Evolutionary conservation across 2,113 vertebrate genomes (phyloP), one percentile per base, ranked within the genome.

Genomic region (Aphyosemion australe): DNA sequence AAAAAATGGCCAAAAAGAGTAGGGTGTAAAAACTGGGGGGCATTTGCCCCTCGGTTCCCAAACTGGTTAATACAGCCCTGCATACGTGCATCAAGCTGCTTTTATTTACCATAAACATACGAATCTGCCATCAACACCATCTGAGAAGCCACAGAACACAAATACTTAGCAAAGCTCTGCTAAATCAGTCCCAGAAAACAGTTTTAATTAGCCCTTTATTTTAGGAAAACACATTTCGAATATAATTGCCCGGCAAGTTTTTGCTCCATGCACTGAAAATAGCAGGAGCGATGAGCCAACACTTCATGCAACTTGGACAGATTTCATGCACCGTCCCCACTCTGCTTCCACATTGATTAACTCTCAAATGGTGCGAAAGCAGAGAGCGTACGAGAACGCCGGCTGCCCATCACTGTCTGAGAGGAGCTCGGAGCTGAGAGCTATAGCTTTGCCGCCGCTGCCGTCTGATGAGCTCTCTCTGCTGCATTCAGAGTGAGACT

Each of bases 51-150:
- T 0, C 13, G 20, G 54, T 48, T 15, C 12, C n/a, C 15, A n/a
- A 46, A 10, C 9, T 45, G 32, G 9, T 54, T 46, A 16, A 47
- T 20, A 3, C 9, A 8, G 56, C 65, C 72, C 34, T 65, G 15
- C 50, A 31, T 45, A 13, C 55, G 60, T 66, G 50, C 20, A 19
- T 68, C 79, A 72, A 65, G 72, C 69, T 73, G 74, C 70, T 64
- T 83, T 41, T 81, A 62, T 82, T 84, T 80, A 84, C 70, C 63
- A 68, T 75, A 65, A 76, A 87, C 72, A 84, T 16, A 20, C 12
- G 49, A 8, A 16, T 48, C 58, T 59, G 71, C 71, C 12, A 42
- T 42, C 84, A 87, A 32, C 64, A 6, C 62, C 68, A 67, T 66
- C 65, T 76, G 69, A 80, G 39, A 51, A 61, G 50, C 11, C 12